Evolutionary conservation across 1,140 invertebrate species (phyloP).

Genomic region (Sinella curviseta): DNA sequence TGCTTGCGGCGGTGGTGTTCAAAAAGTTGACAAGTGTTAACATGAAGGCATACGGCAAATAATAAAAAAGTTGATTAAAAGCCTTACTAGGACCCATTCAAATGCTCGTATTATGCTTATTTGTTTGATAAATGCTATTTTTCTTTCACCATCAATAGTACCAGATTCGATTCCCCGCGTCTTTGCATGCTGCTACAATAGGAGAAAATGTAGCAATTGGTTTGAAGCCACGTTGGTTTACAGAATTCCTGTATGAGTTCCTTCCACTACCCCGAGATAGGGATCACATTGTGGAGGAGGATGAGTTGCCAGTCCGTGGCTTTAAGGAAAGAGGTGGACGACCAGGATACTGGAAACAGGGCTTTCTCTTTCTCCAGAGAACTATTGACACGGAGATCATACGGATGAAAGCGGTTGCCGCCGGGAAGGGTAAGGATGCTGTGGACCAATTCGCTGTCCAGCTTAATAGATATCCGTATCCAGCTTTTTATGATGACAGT

Average conservation of each 20-base stretch:
- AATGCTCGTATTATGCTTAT: too few relatives aligned
- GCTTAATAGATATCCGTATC: constrained; percentile 73
- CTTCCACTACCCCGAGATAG: constrained; percentile 69
- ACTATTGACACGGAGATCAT: constrained; percentile 63
- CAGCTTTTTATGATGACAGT: constrained; percentile 67
- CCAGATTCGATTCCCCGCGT: constrained; percentile 64
- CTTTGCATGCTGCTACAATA: too few relatives aligned
- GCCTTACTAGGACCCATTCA: too few relatives aligned
- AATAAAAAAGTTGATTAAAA: too few relatives aligned
- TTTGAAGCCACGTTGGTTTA: constrained; percentile 62
- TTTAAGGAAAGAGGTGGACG: background rate
- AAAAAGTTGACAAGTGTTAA: too few relatives aligned
- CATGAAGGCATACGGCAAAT: too few relatives aligned
- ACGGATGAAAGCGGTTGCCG: constrained; percentile 58
- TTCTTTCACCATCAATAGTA: too few relatives aligned
- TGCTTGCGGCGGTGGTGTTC: constrained; percentile 6
- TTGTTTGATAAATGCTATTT: too few relatives aligned
- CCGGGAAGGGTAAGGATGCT: constrained; percentile 33
- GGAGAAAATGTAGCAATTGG: constrained; percentile 57
- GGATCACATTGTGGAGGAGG: constrained; percentile 58
- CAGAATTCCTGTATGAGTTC: constrained; percentile 67
- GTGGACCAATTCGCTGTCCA: constrained; percentile 31
- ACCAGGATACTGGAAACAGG: constrained; percentile 67
- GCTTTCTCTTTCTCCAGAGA: constrained; percentile 70
- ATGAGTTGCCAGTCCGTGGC: constrained; percentile 62